Evolutionary conservation across 1,140 invertebrate genomes (phyloP).

Genomic region (Wasmannia auropunctata): DNA sequence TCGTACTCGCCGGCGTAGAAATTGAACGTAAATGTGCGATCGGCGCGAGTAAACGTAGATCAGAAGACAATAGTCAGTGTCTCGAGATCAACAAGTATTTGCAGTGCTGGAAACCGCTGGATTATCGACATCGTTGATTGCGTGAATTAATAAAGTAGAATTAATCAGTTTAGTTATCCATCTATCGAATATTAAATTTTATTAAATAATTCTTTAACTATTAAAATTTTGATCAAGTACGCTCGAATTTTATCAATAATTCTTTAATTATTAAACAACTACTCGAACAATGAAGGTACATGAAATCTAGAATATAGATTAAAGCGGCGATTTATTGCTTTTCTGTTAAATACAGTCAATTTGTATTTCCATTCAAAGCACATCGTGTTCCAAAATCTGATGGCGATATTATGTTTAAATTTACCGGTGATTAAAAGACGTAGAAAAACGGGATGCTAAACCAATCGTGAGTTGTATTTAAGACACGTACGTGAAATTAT

Average conservation of each 20-base stretch:
- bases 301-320: not conserved
- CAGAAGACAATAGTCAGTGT: not conserved
- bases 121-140: not conserved
- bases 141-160: not conserved
- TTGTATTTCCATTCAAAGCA: not conserved
- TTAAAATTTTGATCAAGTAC: not conserved
- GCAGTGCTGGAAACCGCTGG: not conserved
- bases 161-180: too few relatives aligned
- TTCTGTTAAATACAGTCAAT: not conserved
- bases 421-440: not conserved
- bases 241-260: not conserved
- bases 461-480: constrained; percentile 12
- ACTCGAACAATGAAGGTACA: not conserved
- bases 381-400: not conserved
- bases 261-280: too few relatives aligned
- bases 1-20: constrained; percentile 39
- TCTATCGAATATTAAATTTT: not conserved
- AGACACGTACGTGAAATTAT: constrained; percentile 62
- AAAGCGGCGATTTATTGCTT: too few relatives aligned
- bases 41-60: not conserved
- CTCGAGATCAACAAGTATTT: not conserved
- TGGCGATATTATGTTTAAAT: not conserved
- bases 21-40: constrained; percentile 61
- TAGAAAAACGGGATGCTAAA: constrained; percentile 33
- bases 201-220: not conserved